phyloP scores from a whole-genome alignment of 2,797 vertebrate species.

The Leucoraja ocellata region DNA sequence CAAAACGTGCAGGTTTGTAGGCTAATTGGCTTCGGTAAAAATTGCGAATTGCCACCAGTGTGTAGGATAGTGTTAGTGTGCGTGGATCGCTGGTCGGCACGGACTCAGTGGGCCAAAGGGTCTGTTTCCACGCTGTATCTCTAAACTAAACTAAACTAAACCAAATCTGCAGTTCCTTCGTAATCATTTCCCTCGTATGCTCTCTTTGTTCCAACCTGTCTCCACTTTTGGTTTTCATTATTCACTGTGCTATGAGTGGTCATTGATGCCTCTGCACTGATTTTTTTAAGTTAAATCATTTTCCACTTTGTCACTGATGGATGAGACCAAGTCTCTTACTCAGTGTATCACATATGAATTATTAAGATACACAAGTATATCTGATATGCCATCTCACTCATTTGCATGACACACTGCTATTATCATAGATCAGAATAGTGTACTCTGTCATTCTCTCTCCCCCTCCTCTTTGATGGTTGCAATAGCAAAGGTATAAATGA shows the following conservation, averaged over 20 bases:
- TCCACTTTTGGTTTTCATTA: slow-evolving; percentile 28
- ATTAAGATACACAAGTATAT: slow-evolving; percentile 38
- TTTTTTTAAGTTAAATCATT: slow-evolving; percentile 38
- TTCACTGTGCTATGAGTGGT: slow-evolving; percentile 34
- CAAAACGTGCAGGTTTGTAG: no score
- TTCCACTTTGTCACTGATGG: slow-evolving; percentile 34
- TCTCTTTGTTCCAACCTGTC: slow-evolving; percentile 13
- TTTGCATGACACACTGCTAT: slow-evolving; percentile 39
- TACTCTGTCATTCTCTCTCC: slow-evolving; percentile 25
- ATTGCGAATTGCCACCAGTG: no score
- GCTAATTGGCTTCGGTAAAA: no score
- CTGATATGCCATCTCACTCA: slow-evolving; percentile 38
- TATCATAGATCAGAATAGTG: slow-evolving; percentile 37
- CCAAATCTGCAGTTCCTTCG: no score
- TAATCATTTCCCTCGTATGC: slow-evolving; percentile 49
- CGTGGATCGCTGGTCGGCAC: no score
- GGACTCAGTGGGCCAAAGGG: no score
- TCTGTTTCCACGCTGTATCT: no score
- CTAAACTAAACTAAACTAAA: no score
- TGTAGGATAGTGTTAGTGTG: no score
- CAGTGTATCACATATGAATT: slow-evolving; percentile 39
- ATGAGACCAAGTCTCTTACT: slow-evolving; percentile 37
- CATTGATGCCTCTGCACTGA: slow-evolving; percentile 29
- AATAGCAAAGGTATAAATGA: slow-evolving; percentile 35
- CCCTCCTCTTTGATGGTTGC: slow-evolving; percentile 24